Percentiles rank a stretch among this genome's conserved stretches.
These are phyloP conservation scores for Cotesia glomerata DNA, from an alignment of 1,140 invertebrate genomes.

Conservation along the genomic window DNA sequence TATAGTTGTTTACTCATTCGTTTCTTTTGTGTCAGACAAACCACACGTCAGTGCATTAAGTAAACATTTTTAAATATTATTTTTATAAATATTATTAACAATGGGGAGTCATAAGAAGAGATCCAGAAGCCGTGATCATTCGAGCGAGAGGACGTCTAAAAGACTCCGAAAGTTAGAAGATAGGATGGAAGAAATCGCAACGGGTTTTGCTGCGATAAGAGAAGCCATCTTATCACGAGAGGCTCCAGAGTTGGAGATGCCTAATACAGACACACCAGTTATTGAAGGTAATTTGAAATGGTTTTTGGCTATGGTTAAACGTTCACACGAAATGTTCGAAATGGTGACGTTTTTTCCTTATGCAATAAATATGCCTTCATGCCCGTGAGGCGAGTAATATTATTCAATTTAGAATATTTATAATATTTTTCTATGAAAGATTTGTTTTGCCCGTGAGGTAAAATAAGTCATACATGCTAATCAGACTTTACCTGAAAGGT, in stretches of 20 bases:
- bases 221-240: not conserved
- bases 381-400: not conserved
- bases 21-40: not conserved
- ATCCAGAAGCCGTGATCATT: not conserved
- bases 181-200: not conserved
- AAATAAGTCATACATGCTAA: not conserved
- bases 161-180: not conserved
- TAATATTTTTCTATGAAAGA: not conserved
- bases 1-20: not conserved
- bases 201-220: not conserved
- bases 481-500: not conserved
- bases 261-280: not conserved
- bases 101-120: not conserved
- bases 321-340: not conserved
- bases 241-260: not conserved
- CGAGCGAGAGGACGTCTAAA: not conserved
- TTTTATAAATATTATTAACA: not conserved
- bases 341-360: not conserved
- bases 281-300: not conserved
- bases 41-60: slow-evolving; percentile 6
- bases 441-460: not conserved
- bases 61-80: not conserved
- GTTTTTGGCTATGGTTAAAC: not conserved
- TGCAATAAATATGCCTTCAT: not conserved
- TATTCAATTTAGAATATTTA: not conserved